A percentile compares a stretch with the other conserved stretches of the same genome.
These are phyloP conservation scores for Motacilla tschutschensis DNA, from an alignment of 2,113 vertebrate species.

Conservation along the genomic window DNA sequence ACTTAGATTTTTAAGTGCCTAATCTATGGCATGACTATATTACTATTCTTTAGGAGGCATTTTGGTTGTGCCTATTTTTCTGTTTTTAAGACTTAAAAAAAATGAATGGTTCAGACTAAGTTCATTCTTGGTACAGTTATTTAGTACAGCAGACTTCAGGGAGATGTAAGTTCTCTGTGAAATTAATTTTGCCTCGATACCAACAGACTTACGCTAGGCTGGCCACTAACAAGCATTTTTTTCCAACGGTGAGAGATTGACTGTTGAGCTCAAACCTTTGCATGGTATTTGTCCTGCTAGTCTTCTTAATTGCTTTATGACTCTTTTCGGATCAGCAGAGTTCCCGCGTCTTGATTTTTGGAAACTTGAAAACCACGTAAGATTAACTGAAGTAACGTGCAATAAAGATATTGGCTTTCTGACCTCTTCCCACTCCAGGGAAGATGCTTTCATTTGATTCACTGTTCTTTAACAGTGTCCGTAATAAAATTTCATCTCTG, in stretches of 20 bases:
- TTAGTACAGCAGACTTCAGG: not conserved
- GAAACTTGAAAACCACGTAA: not conserved
- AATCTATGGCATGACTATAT: not conserved
- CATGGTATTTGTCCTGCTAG: not conserved
- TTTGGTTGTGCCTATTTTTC: not conserved
- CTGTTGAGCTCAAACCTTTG: not conserved
- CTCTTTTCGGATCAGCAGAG: not conserved
- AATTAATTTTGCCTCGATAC: not conserved
- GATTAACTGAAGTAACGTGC: not conserved
- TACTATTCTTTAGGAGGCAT: not conserved
- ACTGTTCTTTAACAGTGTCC: not conserved
- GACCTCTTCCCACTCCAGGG: not conserved
- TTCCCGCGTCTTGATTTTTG: not conserved
- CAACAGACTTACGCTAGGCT: not conserved
- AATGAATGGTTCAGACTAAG: not conserved
- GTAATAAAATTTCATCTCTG: not conserved
- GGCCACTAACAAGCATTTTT: not conserved
- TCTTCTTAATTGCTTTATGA: not conserved
- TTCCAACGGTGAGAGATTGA: not conserved
- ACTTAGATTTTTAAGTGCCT: not conserved
- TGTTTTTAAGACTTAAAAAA: not conserved
- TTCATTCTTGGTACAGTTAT: not conserved
- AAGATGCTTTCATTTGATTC: constrained; percentile 6
- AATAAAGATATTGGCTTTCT: not conserved
- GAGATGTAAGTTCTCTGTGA: not conserved